A percentile compares a stretch with the other conserved stretches of the same genome.
Evolutionary conservation across 2,888 invertebrate genomes (phyloP).

Genomic region (Sinhomidia bicolor): DNA sequence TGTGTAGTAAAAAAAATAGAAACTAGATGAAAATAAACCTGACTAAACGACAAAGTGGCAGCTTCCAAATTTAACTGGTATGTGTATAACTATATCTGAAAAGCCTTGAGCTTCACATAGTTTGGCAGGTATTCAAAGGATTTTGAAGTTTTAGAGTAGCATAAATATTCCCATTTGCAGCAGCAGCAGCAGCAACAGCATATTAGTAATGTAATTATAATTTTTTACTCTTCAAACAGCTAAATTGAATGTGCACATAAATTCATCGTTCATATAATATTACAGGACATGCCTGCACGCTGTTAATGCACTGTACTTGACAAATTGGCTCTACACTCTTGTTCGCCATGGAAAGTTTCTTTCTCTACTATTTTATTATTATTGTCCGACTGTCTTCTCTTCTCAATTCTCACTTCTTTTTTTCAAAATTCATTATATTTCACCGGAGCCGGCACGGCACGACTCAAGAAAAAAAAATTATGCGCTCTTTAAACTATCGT

Average conservation of each 20-base stretch:
- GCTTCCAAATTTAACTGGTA: constrained; percentile 3
- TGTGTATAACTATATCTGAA: constrained; percentile 3
- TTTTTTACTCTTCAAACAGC: not conserved
- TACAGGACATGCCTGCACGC: not conserved
- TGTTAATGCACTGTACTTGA: not conserved
- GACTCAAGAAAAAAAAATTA: not conserved
- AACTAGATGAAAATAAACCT: not conserved
- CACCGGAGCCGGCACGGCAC: not conserved
- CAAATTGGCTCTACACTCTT: not conserved
- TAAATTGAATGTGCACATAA: not conserved
- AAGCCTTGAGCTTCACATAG: constrained; percentile 73
- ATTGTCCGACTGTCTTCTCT: not conserved
- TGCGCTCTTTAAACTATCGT: not conserved
- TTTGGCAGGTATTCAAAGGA: constrained; percentile 76
- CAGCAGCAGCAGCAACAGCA: too few species aligned
- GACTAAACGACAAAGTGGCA: constrained; percentile 4
- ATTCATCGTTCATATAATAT: not conserved
- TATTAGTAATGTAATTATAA: constrained; percentile 51
- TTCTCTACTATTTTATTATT: not conserved
- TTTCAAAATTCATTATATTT: not conserved
- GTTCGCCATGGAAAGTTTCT: not conserved
- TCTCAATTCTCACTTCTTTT: not conserved
- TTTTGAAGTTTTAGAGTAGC: constrained; percentile 7
- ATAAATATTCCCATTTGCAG: not conserved
- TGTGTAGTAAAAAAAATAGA: not conserved